A percentile compares a stretch with the other conserved stretches of the same genome.
phyloP scores from a whole-genome alignment of 2,797 vertebrate species.

The Xerus rutilus region DNA sequence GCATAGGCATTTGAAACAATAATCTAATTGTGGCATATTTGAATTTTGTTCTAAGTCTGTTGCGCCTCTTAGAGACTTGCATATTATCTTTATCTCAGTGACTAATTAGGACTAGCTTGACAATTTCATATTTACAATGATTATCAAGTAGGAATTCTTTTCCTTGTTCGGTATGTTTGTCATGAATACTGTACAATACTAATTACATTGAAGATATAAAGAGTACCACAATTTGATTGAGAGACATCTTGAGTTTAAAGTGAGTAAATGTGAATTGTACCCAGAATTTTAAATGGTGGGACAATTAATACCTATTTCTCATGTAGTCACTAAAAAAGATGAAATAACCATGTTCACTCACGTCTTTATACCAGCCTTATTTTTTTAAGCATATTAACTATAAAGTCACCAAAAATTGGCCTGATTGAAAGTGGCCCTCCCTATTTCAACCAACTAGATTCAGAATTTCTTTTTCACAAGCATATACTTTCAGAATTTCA shows the following conservation, averaged over 20 bases:
- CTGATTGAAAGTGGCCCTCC: conserved; percentile 68
- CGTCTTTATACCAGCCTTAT: conserved; percentile 68
- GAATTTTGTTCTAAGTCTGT: conserved; percentile 70
- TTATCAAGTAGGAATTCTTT: conserved; percentile 76
- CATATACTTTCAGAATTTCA: conserved; percentile 67
- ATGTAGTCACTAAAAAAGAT: conserved; percentile 66
- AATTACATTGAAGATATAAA: conserved; percentile 69
- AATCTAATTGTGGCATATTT: conserved; percentile 61
- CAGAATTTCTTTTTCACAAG: conserved; percentile 68
- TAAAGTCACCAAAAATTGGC: conserved; percentile 70
- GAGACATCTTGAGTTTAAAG: conserved; percentile 75
- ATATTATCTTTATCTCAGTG: conserved; percentile 71
- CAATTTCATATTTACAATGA: conserved; percentile 70
- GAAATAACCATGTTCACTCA: conserved; percentile 65
- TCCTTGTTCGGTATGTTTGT: conserved; percentile 61
- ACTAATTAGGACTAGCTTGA: conserved; percentile 78
- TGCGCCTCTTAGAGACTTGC: conserved; percentile 45
- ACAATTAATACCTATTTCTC: conserved; percentile 73
- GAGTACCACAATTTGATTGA: conserved; percentile 73
- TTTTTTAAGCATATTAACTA: conserved; percentile 74
- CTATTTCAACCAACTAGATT: conserved; percentile 56
- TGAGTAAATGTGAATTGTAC: conserved; percentile 62
- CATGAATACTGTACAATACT: conserved; percentile 46
- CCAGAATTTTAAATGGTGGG: conserved; percentile 71
- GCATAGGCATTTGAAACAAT: conserved; percentile 65